Conservation (phyloP, 2,113 vertebrate species). For the Donacobius atricapilla region DNA sequence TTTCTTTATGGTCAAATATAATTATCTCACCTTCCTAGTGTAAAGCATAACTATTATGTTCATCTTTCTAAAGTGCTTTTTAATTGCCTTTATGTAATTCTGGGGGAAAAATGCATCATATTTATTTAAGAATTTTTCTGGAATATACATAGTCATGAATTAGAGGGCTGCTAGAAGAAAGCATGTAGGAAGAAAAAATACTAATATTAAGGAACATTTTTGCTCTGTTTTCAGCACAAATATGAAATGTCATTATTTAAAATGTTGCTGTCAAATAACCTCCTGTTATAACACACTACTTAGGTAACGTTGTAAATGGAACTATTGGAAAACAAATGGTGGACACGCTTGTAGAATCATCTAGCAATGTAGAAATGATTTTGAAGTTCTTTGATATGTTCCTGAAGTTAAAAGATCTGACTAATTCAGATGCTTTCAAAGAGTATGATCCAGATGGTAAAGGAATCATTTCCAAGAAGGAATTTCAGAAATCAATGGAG, state of each 20-base stretch:
- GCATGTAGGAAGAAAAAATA: neutral
- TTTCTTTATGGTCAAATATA: neutral
- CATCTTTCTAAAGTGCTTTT: neutral
- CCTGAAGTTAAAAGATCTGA: slow-evolving; percentile 96
- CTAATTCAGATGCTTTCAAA: slow-evolving; percentile 92
- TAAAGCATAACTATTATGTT: neutral
- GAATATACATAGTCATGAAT: neutral
- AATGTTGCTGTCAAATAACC: neutral
- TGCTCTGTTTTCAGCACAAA: neutral
- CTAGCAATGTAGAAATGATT: slow-evolving; percentile 98
- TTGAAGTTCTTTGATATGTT: slow-evolving; percentile 99
- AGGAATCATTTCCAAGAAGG: slow-evolving; percentile 95
- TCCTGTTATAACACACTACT: slow-evolving; percentile 29
- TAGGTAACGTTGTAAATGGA: slow-evolving; percentile 97
- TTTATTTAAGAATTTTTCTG: neutral
- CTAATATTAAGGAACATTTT: neutral
- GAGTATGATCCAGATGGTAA: slow-evolving; percentile 91
- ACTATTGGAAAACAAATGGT: slow-evolving; percentile 99
- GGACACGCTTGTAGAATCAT: slow-evolving; percentile 96
- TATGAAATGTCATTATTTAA: neutral
- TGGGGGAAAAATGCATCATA: rapidly evolving
- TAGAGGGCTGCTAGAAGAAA: neutral
- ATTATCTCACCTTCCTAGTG: neutral
- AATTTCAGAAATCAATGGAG: slow-evolving; percentile 99
- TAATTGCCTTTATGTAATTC: neutral